These are phyloP conservation scores for Malurus alboscapulatus DNA, from an alignment of 2,113 vertebrate species.

Conservation along the genomic window DNA sequence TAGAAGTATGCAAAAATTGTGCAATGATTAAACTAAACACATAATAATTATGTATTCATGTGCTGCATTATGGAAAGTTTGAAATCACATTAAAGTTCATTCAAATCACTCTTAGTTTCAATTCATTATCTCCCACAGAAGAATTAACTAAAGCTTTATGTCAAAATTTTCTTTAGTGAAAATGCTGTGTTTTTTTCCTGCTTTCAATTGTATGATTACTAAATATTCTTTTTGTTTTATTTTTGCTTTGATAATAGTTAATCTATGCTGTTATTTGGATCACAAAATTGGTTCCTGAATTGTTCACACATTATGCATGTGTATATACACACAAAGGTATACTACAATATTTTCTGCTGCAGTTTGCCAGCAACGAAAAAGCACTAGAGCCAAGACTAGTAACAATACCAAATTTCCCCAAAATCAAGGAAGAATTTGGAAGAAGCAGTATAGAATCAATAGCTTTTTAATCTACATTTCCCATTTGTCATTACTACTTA, in stretches of 20 bases:
- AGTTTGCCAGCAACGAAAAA: background rate
- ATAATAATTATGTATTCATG: background rate
- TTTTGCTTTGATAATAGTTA: background rate
- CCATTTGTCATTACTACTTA: background rate
- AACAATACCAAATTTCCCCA: background rate
- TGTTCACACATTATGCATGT: fast-evolving
- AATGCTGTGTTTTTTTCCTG: background rate
- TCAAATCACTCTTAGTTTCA: background rate
- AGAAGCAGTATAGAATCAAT: background rate
- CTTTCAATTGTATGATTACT: background rate
- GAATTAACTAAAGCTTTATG: background rate
- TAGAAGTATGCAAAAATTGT: background rate
- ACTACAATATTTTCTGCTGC: background rate
- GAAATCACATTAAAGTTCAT: background rate
- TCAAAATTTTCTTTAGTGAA: background rate
- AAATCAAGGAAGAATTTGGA: background rate
- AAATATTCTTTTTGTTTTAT: background rate
- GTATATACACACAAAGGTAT: background rate
- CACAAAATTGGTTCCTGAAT: background rate
- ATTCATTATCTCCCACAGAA: background rate
- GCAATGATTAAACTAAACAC: background rate
- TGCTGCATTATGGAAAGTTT: background rate
- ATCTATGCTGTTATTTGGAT: background rate
- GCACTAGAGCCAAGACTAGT: background rate
- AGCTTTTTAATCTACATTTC: background rate